Conservation (phyloP, 2,888 invertebrate genomes). For the Tuta absoluta region DNA sequence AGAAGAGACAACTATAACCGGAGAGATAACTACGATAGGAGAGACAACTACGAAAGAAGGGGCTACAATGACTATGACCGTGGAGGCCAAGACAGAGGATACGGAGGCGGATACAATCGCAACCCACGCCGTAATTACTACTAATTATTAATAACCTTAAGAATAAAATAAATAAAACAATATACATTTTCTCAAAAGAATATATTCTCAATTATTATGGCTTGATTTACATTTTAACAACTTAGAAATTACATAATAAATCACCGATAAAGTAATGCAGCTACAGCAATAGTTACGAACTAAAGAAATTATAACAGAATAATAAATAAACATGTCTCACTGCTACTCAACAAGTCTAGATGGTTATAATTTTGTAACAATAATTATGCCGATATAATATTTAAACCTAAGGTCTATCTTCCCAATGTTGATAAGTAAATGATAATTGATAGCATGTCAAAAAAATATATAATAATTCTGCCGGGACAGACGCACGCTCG, state of each 20-base stretch:
- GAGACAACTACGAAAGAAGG: slow-evolving; percentile 37
- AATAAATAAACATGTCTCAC: slow-evolving; percentile 78
- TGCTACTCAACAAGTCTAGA: slow-evolving; percentile 77
- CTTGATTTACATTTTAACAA: slow-evolving; percentile 81
- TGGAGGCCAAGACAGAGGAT: slow-evolving; percentile 40
- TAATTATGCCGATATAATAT: slow-evolving; percentile 74
- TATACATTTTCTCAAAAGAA: slow-evolving; percentile 73
- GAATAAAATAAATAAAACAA: slow-evolving; percentile 41
- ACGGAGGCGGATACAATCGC: slow-evolving; percentile 36
- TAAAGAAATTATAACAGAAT: slow-evolving; percentile 60
- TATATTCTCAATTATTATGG: slow-evolving; percentile 82
- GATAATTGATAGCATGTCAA: slow-evolving; percentile 45
- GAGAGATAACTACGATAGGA: slow-evolving; percentile 37
- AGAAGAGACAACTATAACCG: slow-evolving; percentile 28
- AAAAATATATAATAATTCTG: slow-evolving; percentile 51
- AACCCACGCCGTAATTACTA: slow-evolving; percentile 45
- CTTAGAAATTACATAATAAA: slow-evolving; percentile 79
- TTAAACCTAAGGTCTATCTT: slow-evolving; percentile 58
- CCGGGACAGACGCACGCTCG: slow-evolving; percentile 45
- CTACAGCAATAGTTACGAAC: slow-evolving; percentile 70
- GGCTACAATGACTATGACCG: slow-evolving; percentile 38
- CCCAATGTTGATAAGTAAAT: slow-evolving; percentile 58
- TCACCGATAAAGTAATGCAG: slow-evolving; percentile 77
- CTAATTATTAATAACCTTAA: slow-evolving; percentile 31
- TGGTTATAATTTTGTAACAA: slow-evolving; percentile 76